Evolutionary conservation across 2,888 invertebrate species (phyloP), one percentile per base, ranked within the genome.

Genomic region (Plagiodera versicolora): DNA sequence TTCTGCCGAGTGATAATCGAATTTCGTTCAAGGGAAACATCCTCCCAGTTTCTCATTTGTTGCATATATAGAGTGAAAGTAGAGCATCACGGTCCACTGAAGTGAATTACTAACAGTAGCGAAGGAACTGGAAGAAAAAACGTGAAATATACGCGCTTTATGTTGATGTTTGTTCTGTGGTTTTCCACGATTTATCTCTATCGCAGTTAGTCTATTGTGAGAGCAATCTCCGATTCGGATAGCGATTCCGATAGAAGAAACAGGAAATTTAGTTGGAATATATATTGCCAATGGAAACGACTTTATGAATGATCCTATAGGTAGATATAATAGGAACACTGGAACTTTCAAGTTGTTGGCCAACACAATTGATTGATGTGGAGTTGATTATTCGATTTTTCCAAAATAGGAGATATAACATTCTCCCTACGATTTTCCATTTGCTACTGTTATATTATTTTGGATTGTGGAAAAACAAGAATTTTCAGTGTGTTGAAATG

Each of bases 131-230:
- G 6, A 39, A 39, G 39, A 39, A 39, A 39, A 39, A 39, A 32
- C 11, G 39, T 39, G 11, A 39, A 39, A 39, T 39, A 44, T 28
- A 20, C 17, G 44, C 28, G 45, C 18, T 35, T 51, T 35, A 44
- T 56, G 56, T 55, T 52, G 51, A 19, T 53, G 60, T 60, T 51
- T 50, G 60, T 55, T 60, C 47, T 18, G 56, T 60, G 52, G 52
- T 56, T 52, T 56, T 50, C 56, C 39, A 53, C 56, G 47, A 60
- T 61, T 61, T 57, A 61, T 61, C 61, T 53, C 53, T 49, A 54
- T 61, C 47, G 49, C 20, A 61, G 47, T 53, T 48, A 45, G 49
- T 54, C 54, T 48, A 39, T 59, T 54, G 61, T 49, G 53, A 44
- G 44, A 35, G 51, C 30, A 50, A 51, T 51, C 30, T 24, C 24